Evolutionary conservation across 2,888 invertebrate genomes (phyloP).

Genomic region (Brenthis ino): DNA sequence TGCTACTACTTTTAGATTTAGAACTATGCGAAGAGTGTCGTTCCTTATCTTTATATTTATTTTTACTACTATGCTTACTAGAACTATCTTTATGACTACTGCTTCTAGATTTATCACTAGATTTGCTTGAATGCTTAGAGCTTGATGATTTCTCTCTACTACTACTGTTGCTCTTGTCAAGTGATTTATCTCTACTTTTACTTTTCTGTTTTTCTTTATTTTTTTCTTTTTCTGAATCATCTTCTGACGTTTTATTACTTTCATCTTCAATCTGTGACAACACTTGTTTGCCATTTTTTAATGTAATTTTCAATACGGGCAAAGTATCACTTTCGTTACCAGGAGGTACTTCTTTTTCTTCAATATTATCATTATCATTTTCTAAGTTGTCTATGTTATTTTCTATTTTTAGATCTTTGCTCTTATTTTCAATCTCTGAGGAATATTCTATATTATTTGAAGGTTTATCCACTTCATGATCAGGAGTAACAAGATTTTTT

Average conservation of each 20-base stretch:
- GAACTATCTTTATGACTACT: slow-evolving; percentile 55
- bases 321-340: slow-evolving; percentile 61
- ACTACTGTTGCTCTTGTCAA: slow-evolving; percentile 53
- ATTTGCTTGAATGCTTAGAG: slow-evolving; percentile 66
- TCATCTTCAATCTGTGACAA: slow-evolving; percentile 82
- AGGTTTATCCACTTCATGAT: slow-evolving; percentile 39
- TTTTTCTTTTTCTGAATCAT: slow-evolving; percentile 59
- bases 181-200: slow-evolving; percentile 60
- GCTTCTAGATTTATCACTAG: slow-evolving; percentile 60
- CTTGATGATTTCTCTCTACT: slow-evolving; percentile 55
- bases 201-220: slow-evolving; percentile 74
- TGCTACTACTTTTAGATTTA: slow-evolving; percentile 64
- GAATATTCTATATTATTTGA: slow-evolving; percentile 36
- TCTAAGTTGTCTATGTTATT: slow-evolving; percentile 26
- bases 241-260: slow-evolving; percentile 52
- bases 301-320: slow-evolving; percentile 83
- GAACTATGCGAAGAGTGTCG: slow-evolving; percentile 64
- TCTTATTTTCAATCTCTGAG: slow-evolving; percentile 42
- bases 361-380: slow-evolving; percentile 35
- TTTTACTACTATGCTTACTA: slow-evolving; percentile 57
- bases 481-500: slow-evolving; percentile 41
- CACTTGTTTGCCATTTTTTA: slow-evolving; percentile 88
- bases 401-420: slow-evolving; percentile 42
- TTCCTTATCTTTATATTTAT: slow-evolving; percentile 59
- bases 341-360: slow-evolving; percentile 46